Evolutionary conservation across 2,888 invertebrate species (phyloP).

Genomic region (Alcis repandata): DNA sequence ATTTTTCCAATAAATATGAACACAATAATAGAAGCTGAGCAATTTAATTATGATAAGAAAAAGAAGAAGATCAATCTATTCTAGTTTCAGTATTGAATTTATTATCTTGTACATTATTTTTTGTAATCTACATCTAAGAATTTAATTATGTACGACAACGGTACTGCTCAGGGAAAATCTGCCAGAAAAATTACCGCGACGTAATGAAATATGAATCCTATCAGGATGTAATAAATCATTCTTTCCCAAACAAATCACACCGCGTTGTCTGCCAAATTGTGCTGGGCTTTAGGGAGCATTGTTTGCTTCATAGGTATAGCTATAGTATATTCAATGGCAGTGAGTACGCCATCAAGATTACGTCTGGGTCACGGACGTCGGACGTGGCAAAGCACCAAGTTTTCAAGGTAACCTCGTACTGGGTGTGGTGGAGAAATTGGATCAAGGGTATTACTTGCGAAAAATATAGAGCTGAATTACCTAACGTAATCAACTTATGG

Average conservation of each 20-base stretch:
- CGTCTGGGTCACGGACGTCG: constrained; percentile 25
- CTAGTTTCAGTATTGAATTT: too few species aligned
- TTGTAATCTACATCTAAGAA: too few species aligned
- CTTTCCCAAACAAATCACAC: constrained; percentile 14
- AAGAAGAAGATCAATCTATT: too few species aligned
- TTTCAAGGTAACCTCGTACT: constrained; percentile 23
- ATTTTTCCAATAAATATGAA: too few species aligned
- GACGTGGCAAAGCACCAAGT: constrained; percentile 28
- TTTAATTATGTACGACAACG: background rate
- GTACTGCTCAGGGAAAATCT: background rate
- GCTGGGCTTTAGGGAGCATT: constrained; percentile 14
- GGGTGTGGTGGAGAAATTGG: constrained; percentile 6
- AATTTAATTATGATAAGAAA: too few species aligned
- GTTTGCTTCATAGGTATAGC: background rate
- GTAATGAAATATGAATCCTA: constrained; percentile 5
- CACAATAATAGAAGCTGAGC: too few species aligned
- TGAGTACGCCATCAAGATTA: constrained; percentile 24
- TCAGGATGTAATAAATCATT: constrained; percentile 13
- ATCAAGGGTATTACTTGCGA: constrained; percentile 15
- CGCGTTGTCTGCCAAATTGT: constrained; percentile 11
- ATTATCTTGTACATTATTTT: background rate
- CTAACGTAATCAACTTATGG: background rate
- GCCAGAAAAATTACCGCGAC: background rate
- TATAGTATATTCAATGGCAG: constrained; percentile 1
- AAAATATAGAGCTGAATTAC: background rate